Evolutionary conservation across 2,113 vertebrate species (phyloP).

Genomic region (Riparia riparia): DNA sequence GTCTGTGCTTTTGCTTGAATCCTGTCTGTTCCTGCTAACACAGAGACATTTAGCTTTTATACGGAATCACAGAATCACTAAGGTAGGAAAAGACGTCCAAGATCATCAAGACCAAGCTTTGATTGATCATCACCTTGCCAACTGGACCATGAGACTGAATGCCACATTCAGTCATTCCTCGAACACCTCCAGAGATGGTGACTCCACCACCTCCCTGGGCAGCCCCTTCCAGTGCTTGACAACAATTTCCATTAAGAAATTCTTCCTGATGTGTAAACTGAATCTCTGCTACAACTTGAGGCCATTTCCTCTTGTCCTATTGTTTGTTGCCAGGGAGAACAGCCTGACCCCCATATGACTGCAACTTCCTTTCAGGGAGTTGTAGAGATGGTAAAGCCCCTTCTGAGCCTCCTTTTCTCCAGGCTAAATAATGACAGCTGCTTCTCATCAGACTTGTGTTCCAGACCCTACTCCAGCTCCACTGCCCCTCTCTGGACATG

Average conservation of each 20-base stretch:
- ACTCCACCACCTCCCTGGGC: background rate
- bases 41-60: background rate
- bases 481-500: rapidly evolving
- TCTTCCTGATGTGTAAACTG: background rate
- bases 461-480: background rate
- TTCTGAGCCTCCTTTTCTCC: background rate
- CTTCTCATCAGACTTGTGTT: background rate
- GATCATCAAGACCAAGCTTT: background rate
- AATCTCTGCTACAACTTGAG: background rate
- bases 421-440: background rate
- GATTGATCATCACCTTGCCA: background rate
- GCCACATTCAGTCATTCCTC: background rate
- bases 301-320: background rate
- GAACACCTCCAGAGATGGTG: background rate
- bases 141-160: too few relatives aligned
- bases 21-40: background rate
- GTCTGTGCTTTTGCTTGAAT: background rate
- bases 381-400: background rate
- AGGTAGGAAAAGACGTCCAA: background rate
- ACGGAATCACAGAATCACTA: background rate
- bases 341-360: background rate
- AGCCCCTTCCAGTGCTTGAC: background rate
- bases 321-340: background rate
- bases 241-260: background rate
- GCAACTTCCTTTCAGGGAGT: background rate